phyloP scores from a whole-genome alignment of 1,140 invertebrate genomes.

The Potamilus streckersoni region DNA sequence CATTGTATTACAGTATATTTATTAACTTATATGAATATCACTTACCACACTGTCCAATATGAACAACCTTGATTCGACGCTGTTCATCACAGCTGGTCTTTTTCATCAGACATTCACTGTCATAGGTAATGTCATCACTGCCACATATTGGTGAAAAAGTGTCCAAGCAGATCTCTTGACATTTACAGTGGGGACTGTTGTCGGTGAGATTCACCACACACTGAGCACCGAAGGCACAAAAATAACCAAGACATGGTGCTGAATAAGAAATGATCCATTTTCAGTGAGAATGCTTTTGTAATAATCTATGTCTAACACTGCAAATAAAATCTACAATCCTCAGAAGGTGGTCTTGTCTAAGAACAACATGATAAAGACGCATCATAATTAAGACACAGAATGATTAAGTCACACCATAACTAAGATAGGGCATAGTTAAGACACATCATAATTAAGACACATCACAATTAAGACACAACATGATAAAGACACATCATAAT shows the following conservation, averaged over 20 bases:
- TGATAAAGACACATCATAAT: too few species aligned
- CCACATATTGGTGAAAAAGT: conserved; percentile 82
- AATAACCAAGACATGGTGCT: conserved; percentile 62
- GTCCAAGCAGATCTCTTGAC: conserved; percentile 82
- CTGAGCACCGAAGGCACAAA: conserved; percentile 74
- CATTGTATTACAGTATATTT: too few species aligned
- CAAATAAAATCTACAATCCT: too few species aligned
- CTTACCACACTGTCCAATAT: conserved; percentile 78
- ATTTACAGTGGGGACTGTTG: conserved; percentile 80
- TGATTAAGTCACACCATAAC: too few species aligned
- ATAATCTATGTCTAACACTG: too few species aligned
- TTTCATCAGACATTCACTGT: conserved; percentile 80
- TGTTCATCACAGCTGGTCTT: conserved; percentile 85
- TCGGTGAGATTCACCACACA: conserved; percentile 86
- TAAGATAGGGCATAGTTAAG: too few species aligned
- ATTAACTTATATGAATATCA: too few species aligned
- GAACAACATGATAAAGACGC: too few species aligned
- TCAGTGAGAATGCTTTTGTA: neutral
- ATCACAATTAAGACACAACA: too few species aligned
- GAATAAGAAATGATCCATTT: conserved; percentile 28
- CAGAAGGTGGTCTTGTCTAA: too few species aligned
- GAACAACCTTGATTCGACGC: conserved; percentile 82
- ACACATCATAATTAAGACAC: too few species aligned
- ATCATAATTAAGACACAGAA: too few species aligned
- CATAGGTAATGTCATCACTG: conserved; percentile 82